Base-by-base conservation (phyloP, 2,888 invertebrate genomes). In the Agrochola lota region DNA sequence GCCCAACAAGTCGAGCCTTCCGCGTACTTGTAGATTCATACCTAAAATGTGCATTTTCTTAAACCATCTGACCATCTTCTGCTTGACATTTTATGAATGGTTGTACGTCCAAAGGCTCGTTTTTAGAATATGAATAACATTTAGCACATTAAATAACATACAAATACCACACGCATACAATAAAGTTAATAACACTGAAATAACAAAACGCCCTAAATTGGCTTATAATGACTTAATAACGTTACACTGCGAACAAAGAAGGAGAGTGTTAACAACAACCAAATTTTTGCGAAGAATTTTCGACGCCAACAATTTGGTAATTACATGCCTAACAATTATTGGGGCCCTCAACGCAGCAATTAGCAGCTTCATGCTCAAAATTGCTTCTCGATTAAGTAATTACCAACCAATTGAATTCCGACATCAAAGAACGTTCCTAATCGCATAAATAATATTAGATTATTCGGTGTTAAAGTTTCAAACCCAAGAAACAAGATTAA, bases 311-410 rank as follows among this genome's bases (percentile, higher is more conserved):
- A 77, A 86, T 77, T 76, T 77, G 46, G 63, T 84, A 80, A 85
- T 86, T 70, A 76, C 73, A 76, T 69, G 63, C 67, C 71, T 72
- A 64, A 74, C 64, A 79, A 71, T 83, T 73, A 82, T 83, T 80
- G 57, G 52, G 49, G 49, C 35, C n/a, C 67, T 74, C 71, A 64
- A 60, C 70, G 64, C 52, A 59, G 69, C 77, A 76, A 86, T 86
- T 87, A 87, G 52, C 62, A 64, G 75, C 73, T 76, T 67, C 68
- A 72, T 72, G 67, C 60, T 68, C 64, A 69, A 79, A 86, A 86
- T 87, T 79, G 80, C 77, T 77, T 76, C 68, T 76, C 80, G 71
- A 87, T 83, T 77, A 75, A 68, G 63, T 87, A 77, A 86, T 85
- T 78, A 77, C 35, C 52, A 59, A 46, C 64, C 72, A 63, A 85